Conservation (phyloP, 2,113 vertebrate genomes). For the Struthidea cinerea region DNA sequence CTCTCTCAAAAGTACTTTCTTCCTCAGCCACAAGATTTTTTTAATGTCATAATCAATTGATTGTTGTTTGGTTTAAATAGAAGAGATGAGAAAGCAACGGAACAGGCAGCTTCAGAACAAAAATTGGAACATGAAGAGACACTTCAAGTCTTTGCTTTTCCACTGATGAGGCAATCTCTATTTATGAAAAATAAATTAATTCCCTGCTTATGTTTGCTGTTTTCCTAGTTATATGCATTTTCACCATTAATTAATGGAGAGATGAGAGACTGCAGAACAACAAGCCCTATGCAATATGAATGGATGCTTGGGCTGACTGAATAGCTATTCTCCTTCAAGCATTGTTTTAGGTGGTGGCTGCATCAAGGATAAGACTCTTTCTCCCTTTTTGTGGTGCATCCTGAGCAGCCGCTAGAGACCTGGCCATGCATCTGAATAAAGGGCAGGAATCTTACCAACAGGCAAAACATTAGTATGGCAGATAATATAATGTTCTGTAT, state of each 20-base stretch:
- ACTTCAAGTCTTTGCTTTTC: slow-evolving; percentile 59
- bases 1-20: slow-evolving; percentile 67
- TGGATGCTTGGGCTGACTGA: slow-evolving; percentile 6
- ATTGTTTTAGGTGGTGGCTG: slow-evolving; percentile 52
- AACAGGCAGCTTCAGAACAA: slow-evolving; percentile 65
- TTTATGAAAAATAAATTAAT: slow-evolving; percentile 71
- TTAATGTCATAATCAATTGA: slow-evolving; percentile 67
- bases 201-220: slow-evolving; percentile 37
- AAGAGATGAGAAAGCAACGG: slow-evolving; percentile 34
- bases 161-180: slow-evolving; percentile 32
- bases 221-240: slow-evolving; percentile 59
- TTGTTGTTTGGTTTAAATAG: slow-evolving; percentile 68
- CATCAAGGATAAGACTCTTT: slow-evolving; percentile 43
- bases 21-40: slow-evolving; percentile 56
- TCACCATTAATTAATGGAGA: slow-evolving; percentile 65
- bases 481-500: neutral
- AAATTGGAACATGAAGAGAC: slow-evolving; percentile 65
- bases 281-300: slow-evolving; percentile 42
- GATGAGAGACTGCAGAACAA: slow-evolving; percentile 38
- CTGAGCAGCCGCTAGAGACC: neutral
- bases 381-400: neutral
- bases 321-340: slow-evolving; percentile 16
- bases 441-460: neutral
- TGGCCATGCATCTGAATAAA: neutral
- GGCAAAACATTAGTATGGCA: neutral